Conservation (phyloP, 2,888 invertebrate genomes). For the Spodoptera picta region DNA sequence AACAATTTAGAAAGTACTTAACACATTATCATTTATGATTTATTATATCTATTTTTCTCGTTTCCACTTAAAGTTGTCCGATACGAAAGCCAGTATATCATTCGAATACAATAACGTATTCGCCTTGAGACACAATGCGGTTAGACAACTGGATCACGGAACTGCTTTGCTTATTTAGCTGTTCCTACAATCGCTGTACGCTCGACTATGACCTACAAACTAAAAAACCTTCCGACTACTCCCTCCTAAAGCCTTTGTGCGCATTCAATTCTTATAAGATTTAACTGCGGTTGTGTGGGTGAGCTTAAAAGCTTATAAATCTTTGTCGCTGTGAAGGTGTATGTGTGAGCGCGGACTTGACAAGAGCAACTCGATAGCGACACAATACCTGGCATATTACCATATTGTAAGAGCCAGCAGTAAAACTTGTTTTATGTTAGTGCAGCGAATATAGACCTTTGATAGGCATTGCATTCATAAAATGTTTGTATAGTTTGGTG, state of each 20-base stretch:
- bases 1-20: no score
- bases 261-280: constrained; percentile 61
- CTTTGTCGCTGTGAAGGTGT: constrained; percentile 62
- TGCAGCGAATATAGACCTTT: constrained; percentile 32
- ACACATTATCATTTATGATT: background rate
- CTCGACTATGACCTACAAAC: constrained; percentile 79
- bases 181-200: constrained; percentile 59
- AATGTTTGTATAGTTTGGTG: constrained; percentile 18
- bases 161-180: constrained; percentile 66
- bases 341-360: constrained; percentile 70
- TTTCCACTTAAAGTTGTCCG: background rate
- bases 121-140: constrained; percentile 54
- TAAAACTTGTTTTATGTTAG: constrained; percentile 55
- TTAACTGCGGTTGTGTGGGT: constrained; percentile 67
- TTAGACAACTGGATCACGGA: constrained; percentile 75
- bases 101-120: constrained; percentile 25
- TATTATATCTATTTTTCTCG: background rate
- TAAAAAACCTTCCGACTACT: constrained; percentile 72
- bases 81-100: constrained; percentile 5
- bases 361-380: constrained; percentile 72
- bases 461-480: constrained; percentile 28
- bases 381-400: constrained; percentile 77
- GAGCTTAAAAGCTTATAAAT: constrained; percentile 83
- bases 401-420: constrained; percentile 62
- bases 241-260: constrained; percentile 59